A percentile compares a stretch with the other conserved stretches of the same genome.
These are phyloP conservation scores for Gila orcuttii DNA, from an alignment of 2,113 vertebrate genomes.

Conservation along the genomic window DNA sequence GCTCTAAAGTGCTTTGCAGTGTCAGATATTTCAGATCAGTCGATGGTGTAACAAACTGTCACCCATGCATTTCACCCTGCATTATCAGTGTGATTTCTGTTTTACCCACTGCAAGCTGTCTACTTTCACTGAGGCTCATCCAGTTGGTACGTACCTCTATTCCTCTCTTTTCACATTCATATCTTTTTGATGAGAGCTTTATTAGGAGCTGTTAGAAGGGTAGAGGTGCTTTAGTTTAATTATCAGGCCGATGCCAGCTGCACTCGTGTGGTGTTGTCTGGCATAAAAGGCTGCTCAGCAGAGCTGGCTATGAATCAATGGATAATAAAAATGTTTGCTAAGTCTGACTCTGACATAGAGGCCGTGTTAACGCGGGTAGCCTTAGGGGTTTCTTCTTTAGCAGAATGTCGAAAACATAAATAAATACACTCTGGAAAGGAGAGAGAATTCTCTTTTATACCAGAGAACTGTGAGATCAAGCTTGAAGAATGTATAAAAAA, in stretches of 20 bases:
- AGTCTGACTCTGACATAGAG: slow-evolving; percentile 67
- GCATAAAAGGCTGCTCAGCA: slow-evolving; percentile 67
- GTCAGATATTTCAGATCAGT: slow-evolving; percentile 17
- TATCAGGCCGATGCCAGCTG: slow-evolving; percentile 36
- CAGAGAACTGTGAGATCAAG: slow-evolving; percentile 22
- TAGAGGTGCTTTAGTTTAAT: slow-evolving; percentile 43
- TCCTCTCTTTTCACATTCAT: slow-evolving; percentile 53
- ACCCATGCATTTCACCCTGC: background rate
- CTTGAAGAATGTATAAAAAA: background rate
- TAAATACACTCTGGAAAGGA: slow-evolving; percentile 13
- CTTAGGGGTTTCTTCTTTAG: slow-evolving; percentile 60
- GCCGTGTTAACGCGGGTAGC: slow-evolving; percentile 69
- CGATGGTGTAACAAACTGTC: slow-evolving; percentile 12
- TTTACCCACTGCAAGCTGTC: background rate
- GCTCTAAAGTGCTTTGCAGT: slow-evolving; percentile 10
- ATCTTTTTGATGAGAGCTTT: slow-evolving; percentile 50
- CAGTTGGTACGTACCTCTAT: background rate
- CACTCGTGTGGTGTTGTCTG: slow-evolving; percentile 11
- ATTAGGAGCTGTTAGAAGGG: slow-evolving; percentile 31
- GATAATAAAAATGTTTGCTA: slow-evolving; percentile 79
- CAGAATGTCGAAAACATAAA: slow-evolving; percentile 32
- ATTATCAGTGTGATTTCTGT: slow-evolving; percentile 6
- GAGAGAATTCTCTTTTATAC: slow-evolving; percentile 22
- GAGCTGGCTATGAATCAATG: slow-evolving; percentile 78
- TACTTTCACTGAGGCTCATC: background rate